phyloP scores from a whole-genome alignment of 1,140 invertebrate species.

The Plutomurus gul region DNA sequence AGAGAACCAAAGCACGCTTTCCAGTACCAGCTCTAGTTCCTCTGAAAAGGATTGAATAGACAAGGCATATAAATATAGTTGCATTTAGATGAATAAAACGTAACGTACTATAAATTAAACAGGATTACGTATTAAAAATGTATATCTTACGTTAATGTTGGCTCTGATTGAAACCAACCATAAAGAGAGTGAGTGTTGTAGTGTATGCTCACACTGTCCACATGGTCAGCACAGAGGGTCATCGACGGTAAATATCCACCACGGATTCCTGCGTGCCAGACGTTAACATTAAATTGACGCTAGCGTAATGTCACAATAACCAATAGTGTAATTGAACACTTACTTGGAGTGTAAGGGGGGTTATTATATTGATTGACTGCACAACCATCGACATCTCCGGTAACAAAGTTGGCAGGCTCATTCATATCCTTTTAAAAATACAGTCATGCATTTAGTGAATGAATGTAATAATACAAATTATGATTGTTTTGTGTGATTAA shows the following conservation, averaged over 20 bases:
- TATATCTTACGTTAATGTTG: slow-evolving; percentile 59
- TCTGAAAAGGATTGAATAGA: neutral
- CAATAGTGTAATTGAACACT: neutral
- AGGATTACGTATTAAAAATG: too few relatives aligned
- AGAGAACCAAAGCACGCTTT: slow-evolving; percentile 58
- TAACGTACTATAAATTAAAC: too few relatives aligned
- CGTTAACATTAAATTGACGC: neutral
- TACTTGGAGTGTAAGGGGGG: slow-evolving; percentile 49
- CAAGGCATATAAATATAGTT: too few relatives aligned
- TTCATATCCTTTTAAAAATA: slow-evolving; percentile 59
- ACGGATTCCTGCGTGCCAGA: slow-evolving; percentile 24
- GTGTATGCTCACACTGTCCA: slow-evolving; percentile 54
- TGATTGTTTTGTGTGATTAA: neutral
- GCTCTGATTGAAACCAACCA: slow-evolving; percentile 60
- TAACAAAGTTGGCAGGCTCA: slow-evolving; percentile 59
- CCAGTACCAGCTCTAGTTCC: slow-evolving; percentile 59
- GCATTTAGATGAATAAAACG: too few relatives aligned
- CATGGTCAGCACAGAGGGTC: slow-evolving; percentile 56
- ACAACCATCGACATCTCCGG: slow-evolving; percentile 57
- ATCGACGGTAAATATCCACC: slow-evolving; percentile 51
- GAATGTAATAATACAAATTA: neutral
- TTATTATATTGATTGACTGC: slow-evolving; percentile 41
- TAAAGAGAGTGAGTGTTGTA: slow-evolving; percentile 59
- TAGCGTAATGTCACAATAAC: neutral
- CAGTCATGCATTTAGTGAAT: neutral